Evolutionary conservation across 1,140 invertebrate genomes (phyloP), one percentile per base, ranked within the genome.

Genomic region (Rhopalosiphum maidis): DNA sequence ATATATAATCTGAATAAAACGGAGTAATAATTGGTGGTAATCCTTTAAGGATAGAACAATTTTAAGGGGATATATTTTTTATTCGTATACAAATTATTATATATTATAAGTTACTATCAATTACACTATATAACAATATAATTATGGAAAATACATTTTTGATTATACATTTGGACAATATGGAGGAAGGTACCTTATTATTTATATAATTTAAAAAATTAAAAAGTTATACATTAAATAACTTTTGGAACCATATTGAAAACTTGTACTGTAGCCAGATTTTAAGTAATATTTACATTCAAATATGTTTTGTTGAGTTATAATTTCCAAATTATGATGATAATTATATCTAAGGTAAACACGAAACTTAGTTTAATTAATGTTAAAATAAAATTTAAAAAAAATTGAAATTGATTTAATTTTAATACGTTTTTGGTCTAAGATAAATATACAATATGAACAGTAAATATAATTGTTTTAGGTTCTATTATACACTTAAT

Each of bases 241-340:
- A 68, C 60, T 68, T 68, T 68, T 68, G 30, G 30, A 68, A 68
- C 4, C 9, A 68, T 68, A 68, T 68, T 68, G 60, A 15, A 68
- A 68, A n/a, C 60, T 68, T 68, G 60, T n/a, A 77, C 0, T 35
- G 60, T 18, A 77, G 60, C 60, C 60, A 77, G 60, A 77, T 77
- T 77, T 77, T 18, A n/a, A 77, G 30, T 77, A 77, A 77, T 77
- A 77, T 77, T 77, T n/a, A 77, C 60, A 77, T 77, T n/a, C 30
- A 77, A 77, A 77, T n/a, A 77, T 77, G 60, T 77, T 77, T 77
- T n/a, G 60, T 77, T 77, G 60, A 77, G 60, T 77, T n/a, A 77
- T 77, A n/a, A n/a, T 77, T 77, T 77, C 18, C 60, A n/a, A 77
- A 77, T n/a, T 77, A n/a, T 77, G 30, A 5, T 77, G 60, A n/a